A percentile compares a stretch with the other conserved stretches of the same genome.
These are phyloP conservation scores for Epicampocera succincta DNA, from an alignment of 2,888 invertebrate genomes.

Conservation along the genomic window DNA sequence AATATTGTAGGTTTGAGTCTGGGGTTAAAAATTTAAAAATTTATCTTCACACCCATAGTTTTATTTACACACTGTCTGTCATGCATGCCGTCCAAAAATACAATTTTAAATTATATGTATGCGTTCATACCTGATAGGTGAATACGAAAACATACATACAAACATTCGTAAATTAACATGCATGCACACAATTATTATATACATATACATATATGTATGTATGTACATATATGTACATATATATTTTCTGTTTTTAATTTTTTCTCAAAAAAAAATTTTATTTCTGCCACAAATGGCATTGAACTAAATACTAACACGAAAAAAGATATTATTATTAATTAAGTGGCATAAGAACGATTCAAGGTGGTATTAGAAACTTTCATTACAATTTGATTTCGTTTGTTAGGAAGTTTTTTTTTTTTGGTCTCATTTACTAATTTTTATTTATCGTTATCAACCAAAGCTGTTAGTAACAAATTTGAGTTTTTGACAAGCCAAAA, in stretches of 20 bases:
- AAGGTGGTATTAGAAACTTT: slow-evolving; percentile 26
- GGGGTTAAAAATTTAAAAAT: too few relatives aligned
- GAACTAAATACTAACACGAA: slow-evolving; percentile 25
- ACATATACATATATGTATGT: too few relatives aligned
- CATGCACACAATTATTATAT: not conserved
- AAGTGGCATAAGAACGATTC: not conserved
- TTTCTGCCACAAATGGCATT: slow-evolving; percentile 27
- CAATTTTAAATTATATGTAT: too few relatives aligned
- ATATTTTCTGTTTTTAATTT: too few relatives aligned
- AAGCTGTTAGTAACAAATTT: not conserved
- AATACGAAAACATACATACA: not conserved
- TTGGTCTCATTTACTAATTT: slow-evolving; percentile 1
- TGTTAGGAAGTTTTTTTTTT: not conserved
- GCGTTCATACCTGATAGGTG: too few relatives aligned
- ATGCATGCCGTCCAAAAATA: not conserved
- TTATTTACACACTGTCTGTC: slow-evolving; percentile 7
- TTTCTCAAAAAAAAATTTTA: slow-evolving; percentile 4
- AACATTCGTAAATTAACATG: not conserved
- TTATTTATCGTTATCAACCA: slow-evolving; percentile 17
- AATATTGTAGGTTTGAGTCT: too few relatives aligned
- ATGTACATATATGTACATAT: too few relatives aligned
- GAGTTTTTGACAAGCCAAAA: not conserved
- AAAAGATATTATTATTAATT: slow-evolving; percentile 7
- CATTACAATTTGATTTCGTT: slow-evolving; percentile 5
- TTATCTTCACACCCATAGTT: too few relatives aligned